Evolutionary conservation across 2,888 invertebrate species (phyloP).

Genomic region (Mythimna loreyi): DNA sequence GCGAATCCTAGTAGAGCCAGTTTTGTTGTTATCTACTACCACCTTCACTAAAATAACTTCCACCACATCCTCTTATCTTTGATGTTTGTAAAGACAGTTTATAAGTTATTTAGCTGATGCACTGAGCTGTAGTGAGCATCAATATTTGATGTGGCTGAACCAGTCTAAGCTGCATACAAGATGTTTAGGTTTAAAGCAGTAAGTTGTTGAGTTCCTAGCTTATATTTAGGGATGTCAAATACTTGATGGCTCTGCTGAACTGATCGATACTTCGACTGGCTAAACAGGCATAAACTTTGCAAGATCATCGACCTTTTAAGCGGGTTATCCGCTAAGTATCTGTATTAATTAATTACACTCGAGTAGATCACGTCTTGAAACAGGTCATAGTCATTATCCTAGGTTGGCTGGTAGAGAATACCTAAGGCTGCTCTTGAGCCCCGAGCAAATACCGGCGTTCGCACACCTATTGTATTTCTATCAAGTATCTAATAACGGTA

Average conservation of each 20-base stretch:
- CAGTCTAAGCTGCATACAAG: slow-evolving; percentile 28
- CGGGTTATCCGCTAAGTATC: too few species aligned
- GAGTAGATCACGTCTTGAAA: too few species aligned
- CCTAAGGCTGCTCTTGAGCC: too few species aligned
- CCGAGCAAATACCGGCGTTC: too few species aligned
- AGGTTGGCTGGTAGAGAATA: too few species aligned
- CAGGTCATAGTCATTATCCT: too few species aligned
- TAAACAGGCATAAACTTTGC: neutral
- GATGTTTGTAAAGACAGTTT: slow-evolving; percentile 23
- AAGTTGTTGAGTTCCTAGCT: slow-evolving; percentile 27
- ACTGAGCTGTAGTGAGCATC: slow-evolving; percentile 22
- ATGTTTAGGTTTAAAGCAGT: slow-evolving; percentile 28
- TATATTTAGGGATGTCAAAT: slow-evolving; percentile 22
- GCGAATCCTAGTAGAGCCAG: too few species aligned
- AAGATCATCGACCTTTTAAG: neutral
- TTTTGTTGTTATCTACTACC: neutral
- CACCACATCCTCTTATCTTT: neutral
- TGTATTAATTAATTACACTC: too few species aligned
- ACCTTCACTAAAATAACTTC: neutral
- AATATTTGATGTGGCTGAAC: slow-evolving; percentile 48
- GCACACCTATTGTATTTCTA: too few species aligned
- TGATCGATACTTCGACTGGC: slow-evolving; percentile 19
- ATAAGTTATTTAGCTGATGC: slow-evolving; percentile 37
- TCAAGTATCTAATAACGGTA: too few species aligned
- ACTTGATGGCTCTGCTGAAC: slow-evolving; percentile 11